These are phyloP conservation scores for Portunus trituberculatus DNA, from an alignment of 1,140 invertebrate species.

Conservation along the genomic window DNA sequence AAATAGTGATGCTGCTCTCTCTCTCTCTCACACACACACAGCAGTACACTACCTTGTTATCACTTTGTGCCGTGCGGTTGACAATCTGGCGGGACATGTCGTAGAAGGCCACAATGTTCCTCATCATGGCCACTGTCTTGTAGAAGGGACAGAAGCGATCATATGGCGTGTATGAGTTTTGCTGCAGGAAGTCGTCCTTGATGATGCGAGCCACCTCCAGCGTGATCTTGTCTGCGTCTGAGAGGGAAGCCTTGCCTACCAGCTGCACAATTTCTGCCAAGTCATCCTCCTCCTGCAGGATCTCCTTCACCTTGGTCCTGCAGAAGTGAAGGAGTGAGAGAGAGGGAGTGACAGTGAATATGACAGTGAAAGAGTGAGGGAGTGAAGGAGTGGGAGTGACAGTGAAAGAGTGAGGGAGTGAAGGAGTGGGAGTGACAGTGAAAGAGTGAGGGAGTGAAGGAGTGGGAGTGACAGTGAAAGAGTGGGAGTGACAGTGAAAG, in stretches of 20 bases:
- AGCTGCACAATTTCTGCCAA: conserved; percentile 99
- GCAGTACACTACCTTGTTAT: conserved; percentile 86
- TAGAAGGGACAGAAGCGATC: conserved; percentile 99
- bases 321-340: too few relatives aligned
- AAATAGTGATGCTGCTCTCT: too few relatives aligned
- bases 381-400: too few relatives aligned
- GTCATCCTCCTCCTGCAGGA: conserved; percentile 99
- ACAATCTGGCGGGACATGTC: conserved; percentile 98
- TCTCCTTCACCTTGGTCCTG: conserved; percentile 96
- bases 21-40: neutral
- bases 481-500: too few relatives aligned
- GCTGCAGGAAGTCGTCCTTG: conserved; percentile 99
- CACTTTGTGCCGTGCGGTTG: conserved; percentile 98
- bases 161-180: conserved; percentile 97
- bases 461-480: too few relatives aligned
- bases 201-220: conserved; percentile 98
- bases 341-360: too few relatives aligned
- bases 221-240: conserved; percentile 99
- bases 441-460: too few relatives aligned
- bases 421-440: too few relatives aligned
- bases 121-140: conserved; percentile 99
- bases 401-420: too few relatives aligned
- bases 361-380: too few relatives aligned
- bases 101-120: conserved; percentile 99
- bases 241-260: conserved; percentile 99